These are phyloP conservation scores for Lasius platythorax DNA, from an alignment of 2,888 invertebrate species.

Conservation along the genomic window DNA sequence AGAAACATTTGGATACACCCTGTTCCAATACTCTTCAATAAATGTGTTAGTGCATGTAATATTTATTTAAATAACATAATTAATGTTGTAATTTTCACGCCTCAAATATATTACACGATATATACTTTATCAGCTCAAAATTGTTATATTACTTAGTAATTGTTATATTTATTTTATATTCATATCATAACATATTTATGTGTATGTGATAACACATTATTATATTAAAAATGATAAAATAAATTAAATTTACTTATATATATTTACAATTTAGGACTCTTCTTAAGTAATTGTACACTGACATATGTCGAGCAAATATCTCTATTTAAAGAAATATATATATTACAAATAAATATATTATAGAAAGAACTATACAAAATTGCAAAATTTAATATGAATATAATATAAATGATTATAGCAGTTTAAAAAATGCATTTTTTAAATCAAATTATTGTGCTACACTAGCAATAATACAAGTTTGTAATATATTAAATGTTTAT, in stretches of 20 bases:
- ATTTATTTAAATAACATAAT: not conserved
- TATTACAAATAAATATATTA: too few species aligned
- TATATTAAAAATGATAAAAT: too few species aligned
- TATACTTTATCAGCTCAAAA: too few species aligned
- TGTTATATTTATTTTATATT: too few species aligned
- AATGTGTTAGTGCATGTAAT: not conserved
- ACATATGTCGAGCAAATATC: too few species aligned
- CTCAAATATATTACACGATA: not conserved
- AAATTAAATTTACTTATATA: too few species aligned
- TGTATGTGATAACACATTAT: too few species aligned
- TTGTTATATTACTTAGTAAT: too few species aligned
- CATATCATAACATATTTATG: too few species aligned
- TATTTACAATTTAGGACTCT: too few species aligned
- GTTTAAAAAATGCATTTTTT: not conserved
- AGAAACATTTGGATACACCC: not conserved
- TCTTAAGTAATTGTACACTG: too few species aligned
- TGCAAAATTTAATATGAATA: not conserved
- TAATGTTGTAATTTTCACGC: not conserved
- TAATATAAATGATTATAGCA: not conserved
- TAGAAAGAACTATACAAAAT: not conserved
- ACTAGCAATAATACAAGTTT: not conserved
- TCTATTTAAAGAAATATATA: too few species aligned
- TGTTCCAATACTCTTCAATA: not conserved
- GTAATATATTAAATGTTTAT: conserved; percentile 44
- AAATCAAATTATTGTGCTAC: not conserved